A percentile compares a stretch with the other conserved stretches of the same genome.
Conservation (phyloP, 2,113 vertebrate genomes). For the Alexandromys fortis region DNA sequence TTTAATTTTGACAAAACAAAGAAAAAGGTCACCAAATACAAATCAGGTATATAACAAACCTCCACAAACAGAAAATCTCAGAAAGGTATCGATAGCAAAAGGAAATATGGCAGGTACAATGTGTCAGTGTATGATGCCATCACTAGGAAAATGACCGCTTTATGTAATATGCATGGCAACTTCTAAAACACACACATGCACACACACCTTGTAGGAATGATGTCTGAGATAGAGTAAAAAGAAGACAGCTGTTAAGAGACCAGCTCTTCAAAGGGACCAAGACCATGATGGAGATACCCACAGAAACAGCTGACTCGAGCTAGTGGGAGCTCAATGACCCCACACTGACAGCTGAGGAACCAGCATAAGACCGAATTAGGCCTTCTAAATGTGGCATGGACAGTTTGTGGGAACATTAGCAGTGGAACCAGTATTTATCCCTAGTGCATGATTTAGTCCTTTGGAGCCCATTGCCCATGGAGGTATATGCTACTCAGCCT, state of each 20-base stretch:
- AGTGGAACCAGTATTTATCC: no score
- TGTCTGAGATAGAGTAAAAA: not conserved
- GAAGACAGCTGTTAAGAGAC: not conserved
- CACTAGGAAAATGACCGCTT: not conserved
- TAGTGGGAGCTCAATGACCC: no score
- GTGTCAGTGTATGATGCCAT: slow-evolving; percentile 8
- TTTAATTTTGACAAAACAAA: not conserved
- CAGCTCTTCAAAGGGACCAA: not conserved
- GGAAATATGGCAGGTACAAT: not conserved
- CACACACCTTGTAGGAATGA: not conserved
- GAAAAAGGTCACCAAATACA: not conserved
- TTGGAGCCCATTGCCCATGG: no score
- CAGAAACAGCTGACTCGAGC: no score
- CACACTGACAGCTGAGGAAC: no score
- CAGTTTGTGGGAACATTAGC: no score
- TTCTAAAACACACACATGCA: not conserved
- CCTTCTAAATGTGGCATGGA: no score
- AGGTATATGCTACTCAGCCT: no score
- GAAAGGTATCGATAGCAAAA: not conserved
- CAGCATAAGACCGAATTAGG: no score
- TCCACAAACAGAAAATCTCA: not conserved
- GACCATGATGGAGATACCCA: no score
- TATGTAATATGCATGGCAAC: not conserved
- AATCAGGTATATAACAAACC: not conserved
- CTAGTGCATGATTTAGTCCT: no score